Base-by-base conservation (phyloP, 2,797 vertebrate genomes). In the Artibeus lituratus region DNA sequence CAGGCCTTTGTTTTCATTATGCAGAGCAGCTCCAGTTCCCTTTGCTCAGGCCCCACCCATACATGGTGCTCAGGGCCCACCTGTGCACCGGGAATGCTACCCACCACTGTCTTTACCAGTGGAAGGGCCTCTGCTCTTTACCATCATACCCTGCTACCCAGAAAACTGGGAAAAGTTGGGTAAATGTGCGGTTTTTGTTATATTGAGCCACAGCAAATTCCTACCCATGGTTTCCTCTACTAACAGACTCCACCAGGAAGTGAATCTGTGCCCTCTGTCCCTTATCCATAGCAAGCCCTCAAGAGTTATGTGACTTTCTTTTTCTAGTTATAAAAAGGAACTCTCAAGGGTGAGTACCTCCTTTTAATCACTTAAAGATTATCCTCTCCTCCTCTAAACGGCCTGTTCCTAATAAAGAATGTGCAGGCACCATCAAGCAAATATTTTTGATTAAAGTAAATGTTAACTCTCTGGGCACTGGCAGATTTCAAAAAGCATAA, bases 401-500 rank as follows among this genome's bases (percentile, higher is more conserved):
- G 19, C 37, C 73, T 81, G 85, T 85, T 69, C 65, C 49, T 81
- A 85, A 85, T 37, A 84, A 86, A 86, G 14, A 70, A 83, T 77
- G 22, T 44, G 80, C 8, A 35, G 37, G 42, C 9, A 83, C 78
- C 69, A 5, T 67, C 44, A 67, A 74, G 39, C 62, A 82, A 90
- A 94, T 94, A 78, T 47, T 73, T 96, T 77, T 51, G 69, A 92
- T 57, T 42, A 94, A 88, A 91, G 55, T 16, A 87, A 72, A 70
- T 44, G 29, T 83, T 93, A 94, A 53, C 18, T 65, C 57, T 86
- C 21, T 44, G 72, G 65, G 42, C 53, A 47, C 12, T 73, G 47
- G 94, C 86, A 77, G 83, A 87, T 91, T 77, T 76, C 84, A 91
- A 35, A 90, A 92, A 73, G 73, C 94, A 94, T 55, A 84, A 69